phyloP scores from a whole-genome alignment of 30 jellyfish, hydroid and myxozoan species.

The Turritopsis dohrnii region DNA sequence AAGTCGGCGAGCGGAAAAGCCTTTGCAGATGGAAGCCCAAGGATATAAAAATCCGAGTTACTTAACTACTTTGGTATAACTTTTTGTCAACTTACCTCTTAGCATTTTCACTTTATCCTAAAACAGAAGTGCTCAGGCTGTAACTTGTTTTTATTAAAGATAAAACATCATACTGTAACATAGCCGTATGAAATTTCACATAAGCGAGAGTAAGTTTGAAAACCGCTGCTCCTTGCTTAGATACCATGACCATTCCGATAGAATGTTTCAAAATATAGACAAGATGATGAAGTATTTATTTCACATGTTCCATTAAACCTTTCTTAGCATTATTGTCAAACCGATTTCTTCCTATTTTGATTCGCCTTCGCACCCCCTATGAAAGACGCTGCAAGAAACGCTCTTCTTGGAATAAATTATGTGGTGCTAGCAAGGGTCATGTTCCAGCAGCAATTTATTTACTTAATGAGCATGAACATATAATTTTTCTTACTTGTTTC shows the following conservation, averaged over 20 bases:
- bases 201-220: neutral
- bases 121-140: neutral
- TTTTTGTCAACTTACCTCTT: neutral
- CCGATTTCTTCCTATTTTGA: no score
- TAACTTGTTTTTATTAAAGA: no score
- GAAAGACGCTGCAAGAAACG: no score
- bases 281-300: no score
- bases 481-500: neutral
- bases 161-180: neutral
- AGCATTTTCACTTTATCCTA: neutral
- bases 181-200: neutral
- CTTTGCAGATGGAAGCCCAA: neutral
- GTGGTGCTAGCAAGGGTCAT: neutral
- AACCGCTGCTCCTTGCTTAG: no score
- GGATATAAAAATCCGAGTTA: no score
- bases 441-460: neutral
- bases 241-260: no score
- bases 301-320: no score
- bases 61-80: neutral
- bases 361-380: no score
- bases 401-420: no score
- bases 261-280: no score
- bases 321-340: no score
- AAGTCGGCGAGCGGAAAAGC: neutral
- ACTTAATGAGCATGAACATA: neutral